phyloP scores from a whole-genome alignment of 2,888 invertebrate genomes.

The Oconnorella tubifera region DNA sequence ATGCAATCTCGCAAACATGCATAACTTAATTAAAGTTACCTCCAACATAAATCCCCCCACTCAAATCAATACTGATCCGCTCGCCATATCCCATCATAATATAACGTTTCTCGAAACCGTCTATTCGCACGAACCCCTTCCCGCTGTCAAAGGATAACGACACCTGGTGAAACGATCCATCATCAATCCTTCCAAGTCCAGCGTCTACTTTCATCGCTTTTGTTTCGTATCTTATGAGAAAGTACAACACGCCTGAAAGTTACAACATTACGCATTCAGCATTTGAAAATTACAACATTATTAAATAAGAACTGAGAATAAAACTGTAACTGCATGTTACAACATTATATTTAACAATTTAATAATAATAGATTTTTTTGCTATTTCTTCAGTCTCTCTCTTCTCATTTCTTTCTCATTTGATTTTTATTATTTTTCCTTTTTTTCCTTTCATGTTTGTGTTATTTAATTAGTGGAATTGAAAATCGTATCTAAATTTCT shows the following conservation, averaged over 20 bases:
- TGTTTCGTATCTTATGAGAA: slow-evolving; percentile 85
- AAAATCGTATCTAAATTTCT: too few species aligned
- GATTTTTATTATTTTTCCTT: too few species aligned
- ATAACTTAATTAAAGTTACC: background rate
- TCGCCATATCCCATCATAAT: background rate
- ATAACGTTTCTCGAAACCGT: slow-evolving; percentile 60
- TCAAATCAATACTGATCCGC: background rate
- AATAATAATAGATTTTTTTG: too few species aligned
- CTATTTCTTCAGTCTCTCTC: too few species aligned
- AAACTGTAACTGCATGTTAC: too few species aligned
- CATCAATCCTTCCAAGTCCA: slow-evolving; percentile 72
- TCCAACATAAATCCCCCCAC: background rate
- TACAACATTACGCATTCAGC: too few species aligned
- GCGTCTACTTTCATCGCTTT: slow-evolving; percentile 72
- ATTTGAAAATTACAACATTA: too few species aligned
- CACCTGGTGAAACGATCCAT: slow-evolving; percentile 89
- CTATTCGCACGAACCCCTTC: slow-evolving; percentile 79
- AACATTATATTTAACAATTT: too few species aligned
- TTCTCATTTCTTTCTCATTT: too few species aligned
- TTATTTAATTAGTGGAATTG: too few species aligned
- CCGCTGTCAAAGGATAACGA: slow-evolving; percentile 76
- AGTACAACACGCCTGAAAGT: slow-evolving; percentile 86
- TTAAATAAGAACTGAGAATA: too few species aligned
- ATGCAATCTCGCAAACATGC: background rate
- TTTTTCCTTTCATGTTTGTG: too few species aligned